Evolutionary conservation across 1,140 invertebrate species (phyloP), one percentile per base, ranked within the genome.

Genomic region (Trichoplusia ni): DNA sequence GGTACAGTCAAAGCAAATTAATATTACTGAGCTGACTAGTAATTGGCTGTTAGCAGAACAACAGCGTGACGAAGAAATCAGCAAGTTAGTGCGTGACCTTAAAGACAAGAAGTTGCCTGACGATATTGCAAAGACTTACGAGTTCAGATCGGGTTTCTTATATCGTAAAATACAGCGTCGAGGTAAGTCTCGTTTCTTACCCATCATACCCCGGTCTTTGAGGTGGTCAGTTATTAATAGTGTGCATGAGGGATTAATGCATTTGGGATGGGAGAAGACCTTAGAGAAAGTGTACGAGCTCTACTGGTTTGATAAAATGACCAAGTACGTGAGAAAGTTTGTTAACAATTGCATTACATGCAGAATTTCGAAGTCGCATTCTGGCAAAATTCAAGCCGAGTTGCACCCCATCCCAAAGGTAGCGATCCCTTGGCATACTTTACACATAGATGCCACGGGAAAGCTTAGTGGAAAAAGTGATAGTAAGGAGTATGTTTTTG

Each of bases 401-500:
- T 2, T 40, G 0, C 37, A 40, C 16, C 37, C 37, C 1, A 40
- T 40, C 7, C 16, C 14, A 0, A 40, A 40, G 9, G 7, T 19
- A 9, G 4, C 14, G 0, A 19, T 40, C 5, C 37, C 37, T 8
- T 40, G 14, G 14, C 37, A 40, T 2, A 40, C 37, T 0, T 2
- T 40, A 1, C 63, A 65, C 8, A 33, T 59, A 0, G 63, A 59
- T 19, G 33, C 53, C 0, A 59, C 53, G 1, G 63, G 63, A 0
- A 59, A 59, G 18, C 25, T 65, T 0, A 60, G 35, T 27, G 70
- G 69, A 1, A 62, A 51, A 27, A 63, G 40, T 8, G 31, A 47
- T 9, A 0, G 1, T 0, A 40, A 18, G 14, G 37, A 40, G 16
- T 40, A 40, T 16, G 37, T 19, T 0, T 40, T 40, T 9, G 37